A percentile compares a stretch with the other conserved stretches of the same genome.
These are phyloP conservation scores for Stegodyphus dumicola DNA, from an alignment of 1,140 invertebrate species.

Conservation along the genomic window DNA sequence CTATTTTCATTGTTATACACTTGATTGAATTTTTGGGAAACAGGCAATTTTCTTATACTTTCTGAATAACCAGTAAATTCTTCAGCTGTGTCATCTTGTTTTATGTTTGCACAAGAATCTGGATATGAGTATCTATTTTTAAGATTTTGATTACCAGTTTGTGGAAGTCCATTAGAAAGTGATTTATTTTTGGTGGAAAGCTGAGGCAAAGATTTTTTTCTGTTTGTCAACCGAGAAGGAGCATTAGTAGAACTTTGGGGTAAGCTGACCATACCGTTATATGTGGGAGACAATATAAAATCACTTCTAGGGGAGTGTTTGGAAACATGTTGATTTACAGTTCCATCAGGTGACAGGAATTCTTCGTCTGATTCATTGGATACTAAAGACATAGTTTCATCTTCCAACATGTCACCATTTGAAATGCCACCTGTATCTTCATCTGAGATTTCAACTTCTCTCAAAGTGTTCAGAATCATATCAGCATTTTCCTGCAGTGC, in stretches of 20 bases:
- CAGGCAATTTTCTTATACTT: neutral
- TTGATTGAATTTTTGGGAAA: neutral
- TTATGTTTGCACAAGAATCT: neutral
- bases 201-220: neutral
- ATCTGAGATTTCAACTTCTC: slow-evolving; percentile 67
- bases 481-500: slow-evolving; percentile 70
- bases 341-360: slow-evolving; percentile 44
- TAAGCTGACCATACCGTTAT: slow-evolving; percentile 35
- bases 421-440: slow-evolving; percentile 60
- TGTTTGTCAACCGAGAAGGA: neutral
- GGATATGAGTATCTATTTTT: slow-evolving; percentile 4
- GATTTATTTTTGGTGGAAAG: neutral
- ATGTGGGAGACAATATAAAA: neutral
- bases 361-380: slow-evolving; percentile 76
- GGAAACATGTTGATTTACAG: neutral
- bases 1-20: neutral
- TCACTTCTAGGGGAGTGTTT: slow-evolving; percentile 12
- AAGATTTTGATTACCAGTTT: neutral
- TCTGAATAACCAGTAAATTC: neutral
- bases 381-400: slow-evolving; percentile 77
- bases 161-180: neutral
- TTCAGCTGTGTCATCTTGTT: neutral
- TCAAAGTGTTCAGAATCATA: slow-evolving; percentile 71
- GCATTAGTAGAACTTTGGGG: neutral
- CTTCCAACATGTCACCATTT: slow-evolving; percentile 71